Conservation (phyloP, 2,797 vertebrate genomes). For the Ptychobarbus kaznakovi region DNA sequence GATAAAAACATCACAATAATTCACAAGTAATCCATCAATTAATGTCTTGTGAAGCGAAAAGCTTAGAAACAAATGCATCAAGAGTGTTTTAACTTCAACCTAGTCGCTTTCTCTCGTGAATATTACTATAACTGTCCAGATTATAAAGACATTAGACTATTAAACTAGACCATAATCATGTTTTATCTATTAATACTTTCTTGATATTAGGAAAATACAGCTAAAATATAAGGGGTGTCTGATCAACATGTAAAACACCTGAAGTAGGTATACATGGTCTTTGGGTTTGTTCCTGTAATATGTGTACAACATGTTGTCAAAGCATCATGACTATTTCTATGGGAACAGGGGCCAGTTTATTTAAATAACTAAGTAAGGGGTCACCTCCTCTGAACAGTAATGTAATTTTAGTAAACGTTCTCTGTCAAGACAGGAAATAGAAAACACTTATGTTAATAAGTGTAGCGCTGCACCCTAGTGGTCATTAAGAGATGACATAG, state of each 20-base stretch:
- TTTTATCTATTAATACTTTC: background rate
- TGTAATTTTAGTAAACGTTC: background rate
- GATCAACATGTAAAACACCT: background rate
- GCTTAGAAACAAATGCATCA: background rate
- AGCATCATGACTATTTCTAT: background rate
- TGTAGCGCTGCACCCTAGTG: slow-evolving; percentile 35
- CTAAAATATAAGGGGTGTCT: background rate
- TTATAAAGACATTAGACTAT: background rate
- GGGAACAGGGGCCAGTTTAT: background rate
- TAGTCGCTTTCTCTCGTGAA: background rate
- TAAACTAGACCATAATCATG: background rate
- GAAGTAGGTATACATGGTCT: background rate
- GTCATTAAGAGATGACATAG: background rate
- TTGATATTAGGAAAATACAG: background rate
- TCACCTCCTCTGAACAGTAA: background rate
- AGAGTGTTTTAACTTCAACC: too few relatives aligned
- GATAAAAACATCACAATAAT: background rate
- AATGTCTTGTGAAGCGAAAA: background rate
- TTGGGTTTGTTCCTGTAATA: background rate
- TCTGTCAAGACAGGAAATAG: background rate
- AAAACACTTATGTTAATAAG: slow-evolving; percentile 3
- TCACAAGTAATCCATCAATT: background rate
- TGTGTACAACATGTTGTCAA: too few relatives aligned
- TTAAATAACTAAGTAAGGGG: background rate
- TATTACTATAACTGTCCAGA: background rate